These are phyloP conservation scores for Cirrhinus mrigala DNA, from an alignment of 2,797 vertebrate genomes.

Conservation along the genomic window DNA sequence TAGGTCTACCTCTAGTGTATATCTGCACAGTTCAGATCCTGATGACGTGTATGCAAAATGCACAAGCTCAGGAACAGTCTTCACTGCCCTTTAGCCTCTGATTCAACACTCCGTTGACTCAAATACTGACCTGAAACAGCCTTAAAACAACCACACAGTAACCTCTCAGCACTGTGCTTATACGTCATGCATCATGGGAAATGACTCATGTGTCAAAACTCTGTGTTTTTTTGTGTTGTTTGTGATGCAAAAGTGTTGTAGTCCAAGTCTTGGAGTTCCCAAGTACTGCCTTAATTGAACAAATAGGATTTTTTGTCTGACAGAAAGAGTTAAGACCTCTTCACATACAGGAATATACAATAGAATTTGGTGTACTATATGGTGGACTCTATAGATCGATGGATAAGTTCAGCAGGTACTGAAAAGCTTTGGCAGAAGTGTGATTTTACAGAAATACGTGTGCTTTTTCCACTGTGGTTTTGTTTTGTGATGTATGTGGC, in stretches of 20 bases:
- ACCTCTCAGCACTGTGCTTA: constrained; percentile 35
- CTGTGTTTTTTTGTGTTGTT: constrained; percentile 2
- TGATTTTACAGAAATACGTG: constrained; percentile 7
- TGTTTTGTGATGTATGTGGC: neutral
- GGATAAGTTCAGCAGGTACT: constrained; percentile 1
- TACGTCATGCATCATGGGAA: neutral
- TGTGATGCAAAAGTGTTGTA: constrained; percentile 17
- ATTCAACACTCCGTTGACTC: constrained; percentile 9
- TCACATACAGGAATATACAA: neutral
- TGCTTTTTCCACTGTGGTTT: constrained; percentile 15
- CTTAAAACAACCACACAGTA: constrained; percentile 45
- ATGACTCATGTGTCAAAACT: neutral
- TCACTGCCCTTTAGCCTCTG: constrained; percentile 37
- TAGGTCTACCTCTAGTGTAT: constrained; percentile 38
- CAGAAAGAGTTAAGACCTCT: constrained; percentile 47
- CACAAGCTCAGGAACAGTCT: constrained; percentile 42
- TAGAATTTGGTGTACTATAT: neutral
- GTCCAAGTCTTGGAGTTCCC: constrained; percentile 33
- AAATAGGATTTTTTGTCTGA: constrained; percentile 33
- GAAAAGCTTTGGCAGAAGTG: neutral
- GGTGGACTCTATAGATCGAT: constrained; percentile 2
- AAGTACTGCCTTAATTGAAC: constrained; percentile 75
- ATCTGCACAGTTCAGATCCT: constrained; percentile 17
- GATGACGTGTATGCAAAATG: neutral
- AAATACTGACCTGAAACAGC: constrained; percentile 45